A percentile compares a stretch with the other conserved stretches of the same genome.
Evolutionary conservation across 2,797 vertebrate species (phyloP).

Genomic region (Coregonus ussuriensis): DNA sequence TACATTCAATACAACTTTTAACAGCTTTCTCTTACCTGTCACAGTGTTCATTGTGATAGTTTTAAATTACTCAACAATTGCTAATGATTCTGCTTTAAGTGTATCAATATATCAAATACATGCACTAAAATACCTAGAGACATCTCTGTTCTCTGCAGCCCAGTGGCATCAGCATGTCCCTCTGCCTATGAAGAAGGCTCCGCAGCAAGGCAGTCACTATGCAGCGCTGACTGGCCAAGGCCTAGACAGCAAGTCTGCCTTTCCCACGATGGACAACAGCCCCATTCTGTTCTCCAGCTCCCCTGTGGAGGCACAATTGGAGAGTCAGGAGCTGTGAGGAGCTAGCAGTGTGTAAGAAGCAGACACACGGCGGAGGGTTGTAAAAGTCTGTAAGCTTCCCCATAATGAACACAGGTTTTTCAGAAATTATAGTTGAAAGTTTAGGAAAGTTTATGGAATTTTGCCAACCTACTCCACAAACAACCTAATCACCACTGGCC

Average conservation of each 20-base stretch:
- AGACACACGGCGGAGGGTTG: neutral
- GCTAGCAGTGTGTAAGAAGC: no score
- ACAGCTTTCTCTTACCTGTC: neutral
- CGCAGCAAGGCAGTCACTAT: slow-evolving; percentile 79
- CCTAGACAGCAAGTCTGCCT: slow-evolving; percentile 84
- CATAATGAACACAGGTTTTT: neutral
- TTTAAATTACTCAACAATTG: neutral
- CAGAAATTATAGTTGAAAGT: neutral
- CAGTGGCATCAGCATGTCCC: slow-evolving; percentile 94
- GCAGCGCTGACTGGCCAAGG: slow-evolving; percentile 85
- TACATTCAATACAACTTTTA: neutral
- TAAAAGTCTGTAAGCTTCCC: neutral
- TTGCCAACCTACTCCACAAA: neutral
- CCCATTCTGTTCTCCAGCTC: slow-evolving; percentile 77
- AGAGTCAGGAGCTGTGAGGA: slow-evolving; percentile 92
- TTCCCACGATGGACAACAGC: slow-evolving; percentile 77
- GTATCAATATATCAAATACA: neutral
- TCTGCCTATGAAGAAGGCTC: slow-evolving; percentile 79
- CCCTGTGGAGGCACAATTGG: slow-evolving; percentile 76
- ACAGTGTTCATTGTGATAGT: neutral
- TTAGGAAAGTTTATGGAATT: neutral
- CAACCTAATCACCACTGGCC: neutral
- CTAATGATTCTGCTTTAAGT: neutral
- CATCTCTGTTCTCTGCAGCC: slow-evolving; percentile 72
- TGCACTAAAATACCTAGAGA: neutral